Base-by-base conservation (phyloP, 53 echinoderm and acorn worm species). In the Luidia sarsii region DNA sequence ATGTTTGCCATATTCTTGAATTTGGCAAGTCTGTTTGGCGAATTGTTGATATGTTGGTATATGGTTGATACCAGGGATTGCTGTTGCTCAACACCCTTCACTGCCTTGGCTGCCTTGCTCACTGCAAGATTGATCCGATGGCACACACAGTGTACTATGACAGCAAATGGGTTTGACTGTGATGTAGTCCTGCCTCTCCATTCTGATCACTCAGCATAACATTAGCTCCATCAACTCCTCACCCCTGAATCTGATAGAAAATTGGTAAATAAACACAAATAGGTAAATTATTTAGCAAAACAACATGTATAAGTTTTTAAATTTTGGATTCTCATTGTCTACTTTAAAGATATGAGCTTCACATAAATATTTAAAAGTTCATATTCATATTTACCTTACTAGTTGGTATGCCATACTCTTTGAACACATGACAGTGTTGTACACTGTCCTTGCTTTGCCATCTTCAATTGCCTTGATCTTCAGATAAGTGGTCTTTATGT, bases 131-230 rank as follows among this genome's bases (percentile, higher is more conserved):
- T 74, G 2, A 74, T 36, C 41, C 82, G 66, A 56, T 82, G 82
- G 39, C 82, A 82, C 18, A 82, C 82, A 68, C 82, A 82, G 25
- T 82, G 82, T 28, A 82, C 54, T 25, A 55, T 51, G 24, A 82
- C 56, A 82, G 35, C 27, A 32, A 68, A 82, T 7, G 82, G 82
- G 32, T 82, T 82, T 67, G 29, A 4, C 37, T 25, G 11, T 57
- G 67, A 18, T 66, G 50, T 22, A 57, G 39, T 49, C 53, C 82
- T 48, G 64, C 34, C 3, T 68, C 53, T 29, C 82, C 68, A 68
- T 51, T 82, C 20, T 50, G 32, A 21, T 67, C 56, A 20, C 82
- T 67, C 37, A 56, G 33, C 74, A 74, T 74, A 1, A 82, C 82
- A 14, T 9, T 30, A 21, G 82, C 82, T 7, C 82, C 82, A 55